Evolutionary conservation across 2,113 vertebrate species (phyloP), one percentile per base, ranked within the genome.

Genomic region (Zootoca vivipara): DNA sequence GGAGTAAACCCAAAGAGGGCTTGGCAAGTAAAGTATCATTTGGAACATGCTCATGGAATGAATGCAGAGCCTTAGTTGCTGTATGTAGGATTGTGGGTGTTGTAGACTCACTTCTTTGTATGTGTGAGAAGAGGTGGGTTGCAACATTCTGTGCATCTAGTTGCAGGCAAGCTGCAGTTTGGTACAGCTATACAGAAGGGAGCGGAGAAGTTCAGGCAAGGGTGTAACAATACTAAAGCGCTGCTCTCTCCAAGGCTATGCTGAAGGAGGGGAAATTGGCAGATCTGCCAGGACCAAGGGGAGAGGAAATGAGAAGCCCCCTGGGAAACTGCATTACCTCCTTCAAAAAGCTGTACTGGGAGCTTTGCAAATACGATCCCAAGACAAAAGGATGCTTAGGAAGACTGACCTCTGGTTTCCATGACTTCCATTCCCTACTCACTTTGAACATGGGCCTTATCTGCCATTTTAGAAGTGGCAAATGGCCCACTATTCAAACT

Each of bases 401-500:
- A 30, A 33, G 38, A 33, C 26, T n/a, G 26, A 20, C 12, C 12
- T 35, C 28, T 22, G 38, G 15, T 26, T 73, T 2, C 28, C 16
- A 33, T 0, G 46, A n/a, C 65, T 33, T 15, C 42, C 30, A 75
- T 7, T 13, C n/a, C 64, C 70, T 65, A 84, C 96, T 96, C 94
- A 99, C 98, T 96, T 99, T 99, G 95, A 99, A 99, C 98, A 99
- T 99, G 56, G 99, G 99, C 67, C 38, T 24, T 13, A 22, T 24
- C 7, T 75, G 38, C 38, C 73, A 18, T 78, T 40, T 42, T 46
- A 28, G 28, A 12, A 46, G 26, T 42, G 24, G 22, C 75, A 78
- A 15, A 42, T 78, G 24, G 15, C 12, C 30, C 12, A 78, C 10
- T 78, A 28, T 42, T 9, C 40, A 28, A 20, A 8, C 22, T 3